These are phyloP conservation scores for Cottoperca gobio DNA, from an alignment of 2,797 vertebrate species.

Conservation along the genomic window DNA sequence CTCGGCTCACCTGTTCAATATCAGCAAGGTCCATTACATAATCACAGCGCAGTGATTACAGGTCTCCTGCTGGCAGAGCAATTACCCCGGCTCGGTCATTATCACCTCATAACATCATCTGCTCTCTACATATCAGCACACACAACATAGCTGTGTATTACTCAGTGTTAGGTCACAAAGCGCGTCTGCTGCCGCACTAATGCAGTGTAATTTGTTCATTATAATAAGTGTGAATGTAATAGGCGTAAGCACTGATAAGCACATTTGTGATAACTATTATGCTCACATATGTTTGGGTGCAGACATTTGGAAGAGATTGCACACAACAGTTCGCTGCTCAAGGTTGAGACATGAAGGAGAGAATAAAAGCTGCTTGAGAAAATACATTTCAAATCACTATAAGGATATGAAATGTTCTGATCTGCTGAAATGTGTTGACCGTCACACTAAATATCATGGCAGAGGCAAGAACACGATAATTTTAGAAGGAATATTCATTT, in stretches of 20 bases:
- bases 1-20: constrained; percentile 68
- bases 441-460: not conserved
- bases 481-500: not conserved
- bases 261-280: constrained; percentile 46
- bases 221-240: constrained; percentile 63
- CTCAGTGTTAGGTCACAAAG: constrained; percentile 59
- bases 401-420: not conserved
- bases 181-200: constrained; percentile 33
- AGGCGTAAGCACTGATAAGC: constrained; percentile 59
- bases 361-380: not conserved
- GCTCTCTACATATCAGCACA: constrained; percentile 63
- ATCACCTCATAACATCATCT: constrained; percentile 78
- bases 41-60: constrained; percentile 67
- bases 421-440: not conserved
- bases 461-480: not conserved
- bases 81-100: constrained; percentile 75
- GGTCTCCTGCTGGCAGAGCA: constrained; percentile 69
- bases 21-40: constrained; percentile 71
- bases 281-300: constrained; percentile 36
- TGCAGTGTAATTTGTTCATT: constrained; percentile 69
- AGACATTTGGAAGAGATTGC: constrained; percentile 18
- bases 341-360: not conserved
- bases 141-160: constrained; percentile 65
- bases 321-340: not conserved
- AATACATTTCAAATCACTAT: not conserved